Percentiles rank a stretch among this genome's conserved stretches.
phyloP scores from a whole-genome alignment of 2,888 invertebrate genomes.

The Eristalis intricaria region DNA sequence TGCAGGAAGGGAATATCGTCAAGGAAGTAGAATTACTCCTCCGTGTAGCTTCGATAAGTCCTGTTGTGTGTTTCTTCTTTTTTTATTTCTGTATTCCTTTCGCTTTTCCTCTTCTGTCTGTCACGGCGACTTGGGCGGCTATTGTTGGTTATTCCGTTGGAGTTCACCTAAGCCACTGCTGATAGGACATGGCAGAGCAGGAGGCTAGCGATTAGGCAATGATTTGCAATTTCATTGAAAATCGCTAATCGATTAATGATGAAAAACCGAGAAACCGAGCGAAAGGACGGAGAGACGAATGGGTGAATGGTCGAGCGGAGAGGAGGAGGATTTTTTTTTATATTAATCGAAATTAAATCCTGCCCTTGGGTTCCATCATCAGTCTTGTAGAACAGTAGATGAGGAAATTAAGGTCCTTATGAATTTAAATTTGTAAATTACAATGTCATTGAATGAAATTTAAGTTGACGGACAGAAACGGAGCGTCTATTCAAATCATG shows the following conservation, averaged over 20 bases:
- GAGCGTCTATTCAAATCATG: too few species aligned
- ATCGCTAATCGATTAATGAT: slow-evolving; percentile 73
- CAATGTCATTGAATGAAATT: neutral
- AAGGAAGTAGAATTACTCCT: slow-evolving; percentile 52
- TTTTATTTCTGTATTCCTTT: neutral
- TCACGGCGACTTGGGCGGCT: neutral
- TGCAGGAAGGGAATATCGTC: neutral
- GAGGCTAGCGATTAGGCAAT: slow-evolving; percentile 71
- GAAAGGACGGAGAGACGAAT: slow-evolving; percentile 5
- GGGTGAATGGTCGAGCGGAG: neutral
- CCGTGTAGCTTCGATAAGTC: slow-evolving; percentile 3
- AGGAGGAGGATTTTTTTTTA: neutral
- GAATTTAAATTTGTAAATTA: slow-evolving; percentile 14
- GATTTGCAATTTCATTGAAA: slow-evolving; percentile 73
- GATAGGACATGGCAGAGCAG: slow-evolving; percentile 39
- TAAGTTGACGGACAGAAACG: neutral
- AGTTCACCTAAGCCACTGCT: slow-evolving; percentile 32
- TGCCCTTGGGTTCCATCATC: neutral
- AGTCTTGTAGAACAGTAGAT: neutral
- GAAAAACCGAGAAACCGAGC: slow-evolving; percentile 36
- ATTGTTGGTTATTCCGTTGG: slow-evolving; percentile 29
- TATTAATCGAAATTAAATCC: slow-evolving; percentile 48
- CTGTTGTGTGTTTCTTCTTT: neutral
- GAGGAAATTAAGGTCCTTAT: neutral
- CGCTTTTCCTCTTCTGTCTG: slow-evolving; percentile 7